Conservation (phyloP, 2,888 invertebrate species). For the Phrixothrix hirtus region DNA sequence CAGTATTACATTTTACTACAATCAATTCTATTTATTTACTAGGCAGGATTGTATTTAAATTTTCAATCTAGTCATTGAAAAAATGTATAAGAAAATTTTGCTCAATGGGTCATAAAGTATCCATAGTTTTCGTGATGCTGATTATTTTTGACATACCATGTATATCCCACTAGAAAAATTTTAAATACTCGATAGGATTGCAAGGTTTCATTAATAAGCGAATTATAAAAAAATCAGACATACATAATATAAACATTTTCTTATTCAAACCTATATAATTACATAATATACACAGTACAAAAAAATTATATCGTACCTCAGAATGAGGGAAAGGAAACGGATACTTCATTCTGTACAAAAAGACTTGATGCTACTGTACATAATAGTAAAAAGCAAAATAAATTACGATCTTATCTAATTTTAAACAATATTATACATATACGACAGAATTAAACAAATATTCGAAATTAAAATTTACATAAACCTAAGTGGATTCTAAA, state of each 20-base stretch:
- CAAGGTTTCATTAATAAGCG: background rate
- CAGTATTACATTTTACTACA: no score
- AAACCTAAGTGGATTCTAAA: constrained; percentile 31
- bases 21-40: no score
- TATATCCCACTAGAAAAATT: background rate
- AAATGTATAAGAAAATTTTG: no score
- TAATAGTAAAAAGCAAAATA: constrained; percentile 54
- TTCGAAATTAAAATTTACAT: constrained; percentile 42
- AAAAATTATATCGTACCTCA: constrained; percentile 64
- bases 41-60: no score
- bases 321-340: constrained; percentile 48
- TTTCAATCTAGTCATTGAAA: no score
- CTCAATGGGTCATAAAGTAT: no score
- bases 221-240: constrained; percentile 13
- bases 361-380: constrained; percentile 56
- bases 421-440: constrained; percentile 55
- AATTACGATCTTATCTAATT: constrained; percentile 52
- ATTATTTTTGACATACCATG: no score
- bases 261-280: constrained; percentile 75
- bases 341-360: constrained; percentile 54
- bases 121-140: no score
- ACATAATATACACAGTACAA: constrained; percentile 87
- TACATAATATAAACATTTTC: constrained; percentile 58
- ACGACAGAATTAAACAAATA: constrained; percentile 45
- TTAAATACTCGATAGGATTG: background rate